Evolutionary conservation across 2,797 vertebrate species (phyloP), one percentile per base, ranked within the genome.

Genomic region (Ispidina picta): DNA sequence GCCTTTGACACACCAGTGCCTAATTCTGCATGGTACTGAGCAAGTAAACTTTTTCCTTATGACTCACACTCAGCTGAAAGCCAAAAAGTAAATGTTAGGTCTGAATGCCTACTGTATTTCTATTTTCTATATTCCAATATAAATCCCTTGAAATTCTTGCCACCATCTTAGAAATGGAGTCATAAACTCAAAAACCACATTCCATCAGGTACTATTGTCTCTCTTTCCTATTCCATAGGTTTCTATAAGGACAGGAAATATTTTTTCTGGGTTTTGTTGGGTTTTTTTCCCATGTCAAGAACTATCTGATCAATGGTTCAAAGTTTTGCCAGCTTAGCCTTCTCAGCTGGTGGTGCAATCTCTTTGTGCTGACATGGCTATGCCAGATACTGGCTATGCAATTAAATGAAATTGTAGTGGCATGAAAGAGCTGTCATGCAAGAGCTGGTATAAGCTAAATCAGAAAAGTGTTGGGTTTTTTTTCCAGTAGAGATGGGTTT

Each of bases 21-120:
- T 89, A 75, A 77, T 72, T 88, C 77, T 63, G 39, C 55, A 74
- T 1, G 11, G 52, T 44, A 60, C 25, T 58, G 54, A 28, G 76
- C 10, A 83, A 93, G 80, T 68, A 89, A 80, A 75, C n/a, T 46
- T 88, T 75, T 89, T 74, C 69, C 60, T 58, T 28, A 73, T 49
- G 48, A 88, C 69, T 88, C 80, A 75, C 41, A 77, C 21, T 12
- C 49, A 85, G 16, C 12, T 73, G 68, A 91, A 93, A 90, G 37
- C 21, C 59, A 79, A 88, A 91, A 91, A 65, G 63, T 44, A 95
- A 86, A 78, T 49, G 33, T 65, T 82, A 64, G 33, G 39, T 15
- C 62, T 44, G 28, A 92, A 26, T 58, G 35, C 15, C 77, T 68
- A 35, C 0, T 16, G 20, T 66, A 70, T 77, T 91, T 74, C 25